Percentiles rank a stretch among this genome's conserved stretches.
These are phyloP conservation scores for Actinernus sp. DNA, from an alignment of 92 coral and sea anemone genomes.

Conservation along the genomic window DNA sequence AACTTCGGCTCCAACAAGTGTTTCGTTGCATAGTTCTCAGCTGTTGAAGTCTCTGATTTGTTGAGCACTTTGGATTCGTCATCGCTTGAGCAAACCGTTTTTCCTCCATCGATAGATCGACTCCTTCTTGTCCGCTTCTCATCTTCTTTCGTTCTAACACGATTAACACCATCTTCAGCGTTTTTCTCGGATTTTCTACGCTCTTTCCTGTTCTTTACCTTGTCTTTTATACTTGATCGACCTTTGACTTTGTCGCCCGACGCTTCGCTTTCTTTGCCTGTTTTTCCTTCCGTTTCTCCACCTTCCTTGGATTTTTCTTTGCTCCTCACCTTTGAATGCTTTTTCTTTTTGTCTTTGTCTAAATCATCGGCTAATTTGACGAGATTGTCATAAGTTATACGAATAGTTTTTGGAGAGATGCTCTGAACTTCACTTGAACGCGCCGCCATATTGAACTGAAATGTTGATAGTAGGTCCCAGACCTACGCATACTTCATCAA, in stretches of 20 bases:
- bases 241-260: constrained; percentile 12
- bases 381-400: constrained; percentile 78
- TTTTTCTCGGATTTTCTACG: not conserved
- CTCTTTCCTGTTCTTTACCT: constrained; percentile 3
- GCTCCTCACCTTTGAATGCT: constrained; percentile 33
- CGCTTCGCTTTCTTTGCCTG: constrained; percentile 5
- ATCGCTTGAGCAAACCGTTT: constrained; percentile 26
- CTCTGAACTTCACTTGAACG: constrained; percentile 59
- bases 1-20: not conserved
- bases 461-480: constrained; percentile 5
- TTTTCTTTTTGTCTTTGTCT: constrained; percentile 53
- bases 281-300: constrained; percentile 6
- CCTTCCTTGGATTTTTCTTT: constrained; percentile 31
- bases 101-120: not conserved
- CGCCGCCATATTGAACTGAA: constrained; percentile 84
- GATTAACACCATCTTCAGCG: constrained; percentile 14
- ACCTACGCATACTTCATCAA: not conserved
- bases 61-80: not conserved
- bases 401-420: constrained; percentile 51
- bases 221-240: not conserved
- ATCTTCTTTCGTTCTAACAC: not conserved
- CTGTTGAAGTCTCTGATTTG: not conserved
- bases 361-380: constrained; percentile 67
- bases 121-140: not conserved
- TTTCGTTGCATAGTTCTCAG: not conserved